phyloP scores from a whole-genome alignment of 2,113 vertebrate genomes.

The Acrocephalus kingi region DNA sequence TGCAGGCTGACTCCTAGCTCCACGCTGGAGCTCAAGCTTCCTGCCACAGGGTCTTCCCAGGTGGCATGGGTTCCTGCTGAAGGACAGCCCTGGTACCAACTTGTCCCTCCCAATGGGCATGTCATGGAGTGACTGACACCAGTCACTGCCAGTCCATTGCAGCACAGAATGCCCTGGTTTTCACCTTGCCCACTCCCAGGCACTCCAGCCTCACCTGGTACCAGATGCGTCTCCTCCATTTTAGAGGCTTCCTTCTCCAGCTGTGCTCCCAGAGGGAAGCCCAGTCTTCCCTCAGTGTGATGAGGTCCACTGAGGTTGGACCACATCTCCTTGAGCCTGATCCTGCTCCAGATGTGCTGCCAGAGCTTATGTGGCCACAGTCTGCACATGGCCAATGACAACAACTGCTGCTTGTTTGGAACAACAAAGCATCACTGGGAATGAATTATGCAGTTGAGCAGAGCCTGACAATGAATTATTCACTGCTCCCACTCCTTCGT shows the following conservation, averaged over 20 bases:
- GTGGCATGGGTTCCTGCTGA: rapidly evolving
- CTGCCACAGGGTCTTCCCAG: rapidly evolving
- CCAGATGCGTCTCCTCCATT: rapidly evolving
- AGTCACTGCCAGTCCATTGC: background rate
- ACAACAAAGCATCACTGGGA: background rate
- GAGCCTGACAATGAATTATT: background rate
- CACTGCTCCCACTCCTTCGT: rapidly evolving
- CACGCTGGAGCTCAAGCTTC: background rate
- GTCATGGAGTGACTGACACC: background rate
- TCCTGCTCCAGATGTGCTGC: background rate
- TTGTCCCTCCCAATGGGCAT: background rate
- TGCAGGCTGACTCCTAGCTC: background rate
- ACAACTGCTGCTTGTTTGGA: background rate
- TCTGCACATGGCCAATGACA: rapidly evolving
- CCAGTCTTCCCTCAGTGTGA: background rate
- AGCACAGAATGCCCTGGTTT: background rate
- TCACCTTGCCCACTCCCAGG: background rate
- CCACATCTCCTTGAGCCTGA: rapidly evolving
- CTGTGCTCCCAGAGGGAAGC: rapidly evolving
- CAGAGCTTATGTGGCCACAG: background rate
- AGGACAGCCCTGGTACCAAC: background rate
- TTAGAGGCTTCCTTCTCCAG: background rate
- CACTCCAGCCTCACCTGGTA: background rate
- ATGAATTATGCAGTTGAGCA: background rate
- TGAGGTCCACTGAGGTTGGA: background rate